phyloP scores from a whole-genome alignment of 2,797 vertebrate species.

The Gymnothorax javanicus region DNA sequence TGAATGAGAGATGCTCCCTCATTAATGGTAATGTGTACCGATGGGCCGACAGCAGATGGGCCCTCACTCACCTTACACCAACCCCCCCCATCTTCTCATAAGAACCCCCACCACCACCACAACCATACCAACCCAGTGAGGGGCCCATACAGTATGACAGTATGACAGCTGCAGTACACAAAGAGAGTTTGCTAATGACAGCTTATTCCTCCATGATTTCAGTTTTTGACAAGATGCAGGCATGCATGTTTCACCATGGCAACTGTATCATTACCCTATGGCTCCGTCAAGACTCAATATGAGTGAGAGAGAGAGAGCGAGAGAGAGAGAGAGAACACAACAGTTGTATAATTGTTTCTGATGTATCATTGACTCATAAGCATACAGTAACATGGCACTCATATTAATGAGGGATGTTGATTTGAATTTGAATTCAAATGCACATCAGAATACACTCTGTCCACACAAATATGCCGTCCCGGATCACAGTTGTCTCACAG shows the following conservation, averaged over 20 bases:
- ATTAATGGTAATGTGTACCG: slow-evolving; percentile 71
- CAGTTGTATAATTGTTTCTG: background rate
- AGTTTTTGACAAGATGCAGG: slow-evolving; percentile 92
- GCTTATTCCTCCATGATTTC: slow-evolving; percentile 97
- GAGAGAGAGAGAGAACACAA: slow-evolving; percentile 36
- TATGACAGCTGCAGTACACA: slow-evolving; percentile 1
- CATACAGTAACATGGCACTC: background rate
- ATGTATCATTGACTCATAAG: background rate
- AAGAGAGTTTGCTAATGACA: slow-evolving; percentile 82
- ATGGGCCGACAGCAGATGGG: slow-evolving; percentile 55
- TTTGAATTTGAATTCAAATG: background rate
- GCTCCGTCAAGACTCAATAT: slow-evolving; percentile 84
- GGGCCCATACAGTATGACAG: background rate
- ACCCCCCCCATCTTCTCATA: slow-evolving; percentile 43
- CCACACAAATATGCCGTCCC: background rate
- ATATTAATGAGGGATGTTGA: background rate
- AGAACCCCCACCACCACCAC: slow-evolving; percentile 79
- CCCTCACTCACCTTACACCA: background rate
- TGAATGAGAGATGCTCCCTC: slow-evolving; percentile 27
- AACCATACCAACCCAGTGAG: slow-evolving; percentile 58
- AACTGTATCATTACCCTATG: slow-evolving; percentile 95
- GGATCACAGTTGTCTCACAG: background rate
- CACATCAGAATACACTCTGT: background rate
- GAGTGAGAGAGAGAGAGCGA: slow-evolving; percentile 62
- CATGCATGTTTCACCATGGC: slow-evolving; percentile 91